phyloP scores from a whole-genome alignment of 2,797 vertebrate genomes.

The Uromys caudimaculatus region DNA sequence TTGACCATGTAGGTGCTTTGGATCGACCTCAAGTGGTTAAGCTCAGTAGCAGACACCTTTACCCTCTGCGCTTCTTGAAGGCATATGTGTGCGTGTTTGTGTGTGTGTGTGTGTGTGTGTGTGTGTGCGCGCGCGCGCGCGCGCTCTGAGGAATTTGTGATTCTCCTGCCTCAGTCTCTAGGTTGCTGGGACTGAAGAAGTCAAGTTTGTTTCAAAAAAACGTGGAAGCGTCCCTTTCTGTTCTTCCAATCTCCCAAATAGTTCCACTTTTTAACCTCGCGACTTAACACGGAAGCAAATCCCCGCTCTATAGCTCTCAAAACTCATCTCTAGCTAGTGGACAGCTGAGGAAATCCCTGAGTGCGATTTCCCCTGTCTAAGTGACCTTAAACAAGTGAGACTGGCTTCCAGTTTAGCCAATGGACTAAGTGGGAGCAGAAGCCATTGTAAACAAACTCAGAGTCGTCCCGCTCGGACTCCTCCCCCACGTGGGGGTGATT shows the following conservation, averaged over 20 bases:
- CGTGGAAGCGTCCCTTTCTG: background rate
- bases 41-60: background rate
- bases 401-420: constrained; percentile 52
- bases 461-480: background rate
- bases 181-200: background rate
- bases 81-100: background rate
- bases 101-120: background rate
- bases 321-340: background rate
- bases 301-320: background rate
- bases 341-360: constrained; percentile 61
- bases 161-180: background rate
- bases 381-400: background rate
- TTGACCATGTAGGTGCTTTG: background rate
- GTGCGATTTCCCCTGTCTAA: background rate
- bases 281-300: background rate
- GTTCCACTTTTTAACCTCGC: background rate
- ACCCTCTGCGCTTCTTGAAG: background rate
- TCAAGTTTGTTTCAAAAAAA: constrained; percentile 42
- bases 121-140: too few species aligned
- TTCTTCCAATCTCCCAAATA: background rate
- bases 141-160: background rate
- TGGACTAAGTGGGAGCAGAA: background rate
- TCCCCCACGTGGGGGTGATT: constrained; percentile 39
- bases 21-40: background rate
- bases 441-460: constrained; percentile 72